Base-by-base conservation (phyloP, 2,797 vertebrate genomes). In the Anabas testudineus region DNA sequence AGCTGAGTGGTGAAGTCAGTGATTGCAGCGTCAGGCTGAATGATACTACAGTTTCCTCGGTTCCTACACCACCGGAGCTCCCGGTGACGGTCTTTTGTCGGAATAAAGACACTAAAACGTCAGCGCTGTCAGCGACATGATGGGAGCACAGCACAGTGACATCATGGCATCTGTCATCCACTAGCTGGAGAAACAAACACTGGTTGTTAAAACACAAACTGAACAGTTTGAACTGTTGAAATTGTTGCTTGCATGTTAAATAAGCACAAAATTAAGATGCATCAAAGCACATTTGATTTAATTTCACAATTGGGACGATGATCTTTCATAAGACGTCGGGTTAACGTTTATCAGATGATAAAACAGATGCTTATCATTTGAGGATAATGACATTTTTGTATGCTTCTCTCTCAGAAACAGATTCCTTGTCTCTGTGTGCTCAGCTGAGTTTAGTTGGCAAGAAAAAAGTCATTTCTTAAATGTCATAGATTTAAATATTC, bases 131-230 rank as follows among this genome's bases (percentile, higher is more conserved):
- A 2, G 26, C 26, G 19, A 18, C 42, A 47, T 19, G 30, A 52
- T 42, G 47, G 32, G 2, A 7, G 4, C 26, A 46, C 62, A 30
- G 49, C 30, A n/a, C 30, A 3, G 22, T 2, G 59, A 62, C 16
- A 54, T 51, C 46, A 45, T 1, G 26, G 21, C 0, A 0, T 58
- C 49, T 55, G 12, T 30, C 22, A n/a, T 22, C 30, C 32, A 16
- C 1, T 1, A 1, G 51, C 30, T 24, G 45, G 15, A 28, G 43
- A 56, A 54, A 46, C 14, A 52, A 47, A 28, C 15, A 57, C 1
- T 57, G 12, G 2, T 62, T 70, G 76, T 19, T 51, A 26, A 22
- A 7, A 3, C 12, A 16, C 69, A 63, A 72, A 43, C 6, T 18
- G 61, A 62, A 9, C n/a, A n/a, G n/a, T n/a, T n/a, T n/a, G 41